Base-by-base conservation (phyloP, 1,140 invertebrate species). In the Diorhabda carinulata region DNA sequence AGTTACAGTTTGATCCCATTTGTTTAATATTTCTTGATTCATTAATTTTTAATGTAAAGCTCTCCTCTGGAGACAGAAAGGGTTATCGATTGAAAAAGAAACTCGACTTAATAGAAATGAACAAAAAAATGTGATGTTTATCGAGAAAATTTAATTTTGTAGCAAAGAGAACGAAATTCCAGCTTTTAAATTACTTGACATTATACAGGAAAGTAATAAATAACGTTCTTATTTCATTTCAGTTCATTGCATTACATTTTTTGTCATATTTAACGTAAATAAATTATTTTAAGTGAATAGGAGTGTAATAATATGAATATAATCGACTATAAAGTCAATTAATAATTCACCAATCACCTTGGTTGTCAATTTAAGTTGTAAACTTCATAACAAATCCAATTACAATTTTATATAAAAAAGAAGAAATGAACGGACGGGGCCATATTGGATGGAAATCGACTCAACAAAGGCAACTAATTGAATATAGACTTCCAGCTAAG, bases 1-100 rank as follows among this genome's bases (percentile, higher is more conserved):
- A 73, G 64, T 52, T 52, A 52, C 47, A 6, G 47, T 52, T 73
- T 68, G 71, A 56, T 68, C 66, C 62, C 67, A 43, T 66, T 44
- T 71, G 44, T 70, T 67, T 67, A 44, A 64, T 57, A 70, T 74
- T 74, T 74, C 25, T 74, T 72, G 58, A 67, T 69, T 70, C 66
- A 67, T 70, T 75, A 72, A 71, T 72, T 74, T 68, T 64, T 68
- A 76, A 72, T 74, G 71, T 25, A 70, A 63, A 8, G 44, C 63
- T 2, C 8, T 5, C 40, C 6, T 40, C 25, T 40, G 10, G 59
- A 60, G 47, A 52, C n/a, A 8, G 47, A n/a, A 52, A 52, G 47
- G n/a, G 47, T 52, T 52, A 52, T 52, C n/a, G 47, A 52, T 52
- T 52, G 25, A 25, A 25, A 25, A 25, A 52, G 47, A 52, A 8